A percentile compares a stretch with the other conserved stretches of the same genome.
phyloP scores from a whole-genome alignment of 2,797 vertebrate genomes.

The Catostomus latipinnis region DNA sequence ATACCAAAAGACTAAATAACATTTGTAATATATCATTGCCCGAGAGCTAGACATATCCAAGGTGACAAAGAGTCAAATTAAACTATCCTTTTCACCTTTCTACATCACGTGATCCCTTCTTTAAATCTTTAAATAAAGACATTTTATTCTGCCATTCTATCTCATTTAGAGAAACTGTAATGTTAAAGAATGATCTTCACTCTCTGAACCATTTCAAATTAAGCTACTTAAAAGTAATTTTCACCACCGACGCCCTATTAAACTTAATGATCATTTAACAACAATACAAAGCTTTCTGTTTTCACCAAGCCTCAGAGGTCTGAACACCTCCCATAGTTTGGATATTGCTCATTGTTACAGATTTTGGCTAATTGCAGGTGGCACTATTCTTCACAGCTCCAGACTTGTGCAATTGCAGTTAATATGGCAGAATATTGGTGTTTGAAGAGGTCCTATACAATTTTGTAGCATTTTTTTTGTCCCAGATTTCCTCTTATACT shows the following conservation, averaged over 20 bases:
- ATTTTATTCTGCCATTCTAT: constrained; percentile 65
- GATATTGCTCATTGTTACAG: constrained; percentile 30
- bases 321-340: constrained; percentile 29
- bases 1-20: constrained; percentile 21
- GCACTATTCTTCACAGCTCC: not conserved
- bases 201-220: constrained; percentile 64
- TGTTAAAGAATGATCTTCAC: constrained; percentile 64
- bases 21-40: constrained; percentile 59
- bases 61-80: constrained; percentile 74
- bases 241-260: constrained; percentile 61
- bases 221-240: constrained; percentile 60
- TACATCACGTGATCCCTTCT: constrained; percentile 55
- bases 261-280: constrained; percentile 74
- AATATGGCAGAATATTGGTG: not conserved
- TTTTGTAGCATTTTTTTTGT: not conserved
- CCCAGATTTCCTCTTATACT: not conserved
- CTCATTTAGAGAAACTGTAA: constrained; percentile 67
- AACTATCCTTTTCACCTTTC: constrained; percentile 72
- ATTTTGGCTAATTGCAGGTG: constrained; percentile 44
- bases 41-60: constrained; percentile 57
- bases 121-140: constrained; percentile 67
- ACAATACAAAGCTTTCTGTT: constrained; percentile 54
- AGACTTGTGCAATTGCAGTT: constrained; percentile 4
- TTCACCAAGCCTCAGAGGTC: constrained; percentile 28
- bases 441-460: constrained; percentile 3